Conservation (phyloP, 2,888 invertebrate species). For the Cheilosia scutellata region DNA sequence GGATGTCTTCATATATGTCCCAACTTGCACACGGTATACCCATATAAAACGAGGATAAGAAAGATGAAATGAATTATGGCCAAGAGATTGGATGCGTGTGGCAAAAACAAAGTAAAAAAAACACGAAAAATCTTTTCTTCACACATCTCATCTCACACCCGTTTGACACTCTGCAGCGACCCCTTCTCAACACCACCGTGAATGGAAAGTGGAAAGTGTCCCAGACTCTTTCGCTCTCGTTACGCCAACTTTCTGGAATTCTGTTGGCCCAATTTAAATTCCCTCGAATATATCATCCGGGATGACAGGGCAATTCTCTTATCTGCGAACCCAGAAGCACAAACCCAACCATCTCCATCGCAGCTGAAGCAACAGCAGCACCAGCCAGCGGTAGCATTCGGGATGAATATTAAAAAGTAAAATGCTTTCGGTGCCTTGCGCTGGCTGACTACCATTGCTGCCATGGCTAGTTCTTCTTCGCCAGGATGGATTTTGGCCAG, state of each 20-base stretch:
- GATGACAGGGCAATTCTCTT: slow-evolving; percentile 89
- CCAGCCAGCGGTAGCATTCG: slow-evolving; percentile 57
- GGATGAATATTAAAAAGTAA: slow-evolving; percentile 76
- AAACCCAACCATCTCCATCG: slow-evolving; percentile 20
- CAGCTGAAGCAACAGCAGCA: slow-evolving; percentile 22
- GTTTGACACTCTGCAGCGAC: slow-evolving; percentile 2
- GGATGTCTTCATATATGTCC: slow-evolving; percentile 66
- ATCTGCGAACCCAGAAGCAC: slow-evolving; percentile 84
- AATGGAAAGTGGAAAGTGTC: slow-evolving; percentile 66
- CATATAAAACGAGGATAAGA: slow-evolving; percentile 26
- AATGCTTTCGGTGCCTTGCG: slow-evolving; percentile 37
- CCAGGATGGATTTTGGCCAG: slow-evolving; percentile 29
- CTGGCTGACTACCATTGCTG: slow-evolving; percentile 14
- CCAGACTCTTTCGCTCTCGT: slow-evolving; percentile 60
- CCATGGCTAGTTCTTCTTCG: slow-evolving; percentile 57
- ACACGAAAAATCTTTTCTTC: slow-evolving; percentile 48
- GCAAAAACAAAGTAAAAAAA: slow-evolving; percentile 20
- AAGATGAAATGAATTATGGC: slow-evolving; percentile 68
- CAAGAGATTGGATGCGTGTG: slow-evolving; percentile 66
- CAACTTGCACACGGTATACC: slow-evolving; percentile 19
- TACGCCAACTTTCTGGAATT: slow-evolving; percentile 60
- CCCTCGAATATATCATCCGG: slow-evolving; percentile 87
- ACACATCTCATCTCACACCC: slow-evolving; percentile 40
- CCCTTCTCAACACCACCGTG: neutral
- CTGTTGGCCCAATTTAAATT: slow-evolving; percentile 84